These are phyloP conservation scores for Cataglyphis albicans DNA, from an alignment of 2,888 invertebrate species.

Conservation along the genomic window DNA sequence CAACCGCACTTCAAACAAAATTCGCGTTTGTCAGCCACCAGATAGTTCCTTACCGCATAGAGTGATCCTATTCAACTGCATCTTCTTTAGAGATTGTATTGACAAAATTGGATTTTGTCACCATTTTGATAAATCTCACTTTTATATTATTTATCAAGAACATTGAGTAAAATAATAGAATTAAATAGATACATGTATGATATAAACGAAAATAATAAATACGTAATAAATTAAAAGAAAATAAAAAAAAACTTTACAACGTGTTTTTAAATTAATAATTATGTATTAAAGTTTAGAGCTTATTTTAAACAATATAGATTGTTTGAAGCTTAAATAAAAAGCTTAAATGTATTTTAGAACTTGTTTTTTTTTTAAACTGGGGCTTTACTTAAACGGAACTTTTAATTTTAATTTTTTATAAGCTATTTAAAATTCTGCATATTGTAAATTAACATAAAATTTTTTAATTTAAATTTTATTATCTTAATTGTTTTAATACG, in stretches of 20 bases:
- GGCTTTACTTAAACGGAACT: too few relatives aligned
- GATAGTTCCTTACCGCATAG: conserved; percentile 16
- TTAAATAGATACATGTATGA: neutral
- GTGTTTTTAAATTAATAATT: neutral
- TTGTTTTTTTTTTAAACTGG: neutral
- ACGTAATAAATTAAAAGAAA: neutral
- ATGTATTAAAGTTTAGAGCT: neutral
- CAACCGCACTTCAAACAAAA: conserved; percentile 65
- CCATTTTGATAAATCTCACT: neutral
- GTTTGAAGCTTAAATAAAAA: neutral
- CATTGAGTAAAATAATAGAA: neutral
- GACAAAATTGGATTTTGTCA: neutral
- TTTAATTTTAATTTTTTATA: neutral
- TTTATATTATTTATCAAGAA: neutral
- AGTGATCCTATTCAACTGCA: neutral
- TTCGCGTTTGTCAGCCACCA: conserved; percentile 40
- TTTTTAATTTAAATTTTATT: neutral
- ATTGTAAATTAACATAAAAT: neutral
- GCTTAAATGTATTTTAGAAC: neutral
- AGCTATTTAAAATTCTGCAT: neutral
- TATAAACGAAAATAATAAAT: neutral
- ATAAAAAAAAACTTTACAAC: neutral
- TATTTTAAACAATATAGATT: neutral
- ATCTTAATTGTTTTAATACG: neutral
- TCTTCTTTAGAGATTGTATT: neutral